Percentiles rank a stretch among this genome's conserved stretches.
Evolutionary conservation across 2,113 vertebrate genomes (phyloP).

Genomic region (Muntiacus muntjak): DNA sequence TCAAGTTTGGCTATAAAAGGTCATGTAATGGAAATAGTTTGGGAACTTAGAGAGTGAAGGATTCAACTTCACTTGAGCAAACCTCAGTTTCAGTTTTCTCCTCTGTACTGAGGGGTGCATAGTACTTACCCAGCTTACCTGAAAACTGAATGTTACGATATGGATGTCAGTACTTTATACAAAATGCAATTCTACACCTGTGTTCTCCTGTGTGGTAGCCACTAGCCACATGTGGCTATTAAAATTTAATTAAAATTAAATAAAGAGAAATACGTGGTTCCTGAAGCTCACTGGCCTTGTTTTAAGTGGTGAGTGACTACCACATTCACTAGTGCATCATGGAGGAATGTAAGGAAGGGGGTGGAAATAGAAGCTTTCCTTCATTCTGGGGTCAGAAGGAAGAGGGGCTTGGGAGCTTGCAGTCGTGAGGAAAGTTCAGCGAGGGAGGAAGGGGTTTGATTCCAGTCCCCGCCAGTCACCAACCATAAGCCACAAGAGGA

Average conservation of each 20-base stretch:
- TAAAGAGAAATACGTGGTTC: not conserved
- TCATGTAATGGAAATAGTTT: not conserved
- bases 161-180: not conserved
- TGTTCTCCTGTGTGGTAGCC: not conserved
- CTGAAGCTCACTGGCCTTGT: not conserved
- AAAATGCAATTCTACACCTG: not conserved
- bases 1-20: not conserved
- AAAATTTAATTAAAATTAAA: not conserved
- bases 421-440: not conserved
- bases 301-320: not conserved
- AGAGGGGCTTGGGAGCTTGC: not conserved
- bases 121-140: not conserved
- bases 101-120: not conserved
- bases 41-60: not conserved
- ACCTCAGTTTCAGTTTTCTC: not conserved
- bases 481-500: accelerated
- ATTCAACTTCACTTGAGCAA: not conserved
- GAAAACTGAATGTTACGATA: not conserved
- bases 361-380: not conserved
- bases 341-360: not conserved
- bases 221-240: not conserved
- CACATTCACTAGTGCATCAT: accelerated
- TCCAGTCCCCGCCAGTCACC: not conserved
- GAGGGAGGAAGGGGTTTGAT: not conserved
- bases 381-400: not conserved